phyloP scores from a whole-genome alignment of 2,797 vertebrate species.

The Atherinosoma microstoma region DNA sequence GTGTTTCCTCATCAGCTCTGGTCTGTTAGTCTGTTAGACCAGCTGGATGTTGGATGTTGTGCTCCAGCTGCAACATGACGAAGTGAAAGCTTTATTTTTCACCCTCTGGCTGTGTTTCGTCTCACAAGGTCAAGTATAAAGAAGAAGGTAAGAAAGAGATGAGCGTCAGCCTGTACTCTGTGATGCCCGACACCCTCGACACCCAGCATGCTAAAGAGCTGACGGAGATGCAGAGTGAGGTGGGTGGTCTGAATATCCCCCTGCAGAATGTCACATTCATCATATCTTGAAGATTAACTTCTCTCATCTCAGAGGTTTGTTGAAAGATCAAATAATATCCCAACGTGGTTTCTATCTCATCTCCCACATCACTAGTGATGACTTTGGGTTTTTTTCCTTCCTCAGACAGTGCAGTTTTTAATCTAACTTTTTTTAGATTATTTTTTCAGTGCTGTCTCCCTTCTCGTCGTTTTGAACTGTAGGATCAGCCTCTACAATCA shows the following conservation, averaged over 20 bases:
- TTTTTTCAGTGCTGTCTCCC: too few species aligned
- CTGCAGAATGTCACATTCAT: background rate
- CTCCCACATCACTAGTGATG: background rate
- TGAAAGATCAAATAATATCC: background rate
- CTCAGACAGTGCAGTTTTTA: background rate
- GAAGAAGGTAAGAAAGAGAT: constrained; percentile 62
- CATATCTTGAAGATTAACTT: background rate
- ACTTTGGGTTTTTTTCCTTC: background rate
- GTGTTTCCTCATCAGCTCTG: background rate
- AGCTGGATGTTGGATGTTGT: background rate
- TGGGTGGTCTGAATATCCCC: constrained; percentile 17
- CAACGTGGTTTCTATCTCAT: background rate
- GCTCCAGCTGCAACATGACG: background rate
- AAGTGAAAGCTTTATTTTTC: background rate
- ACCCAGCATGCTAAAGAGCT: constrained; percentile 87
- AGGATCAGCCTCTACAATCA: too few species aligned
- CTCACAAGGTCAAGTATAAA: constrained; percentile 68
- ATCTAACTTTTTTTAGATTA: too few species aligned
- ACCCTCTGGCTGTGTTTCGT: background rate
- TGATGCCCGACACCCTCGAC: constrained; percentile 88
- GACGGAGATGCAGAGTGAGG: constrained; percentile 70
- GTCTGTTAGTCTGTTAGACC: background rate
- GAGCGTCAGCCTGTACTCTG: constrained; percentile 66
- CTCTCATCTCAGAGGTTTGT: background rate
- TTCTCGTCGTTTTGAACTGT: too few species aligned